phyloP scores from a whole-genome alignment of 1,140 invertebrate genomes.

The Orchesella cincta region DNA sequence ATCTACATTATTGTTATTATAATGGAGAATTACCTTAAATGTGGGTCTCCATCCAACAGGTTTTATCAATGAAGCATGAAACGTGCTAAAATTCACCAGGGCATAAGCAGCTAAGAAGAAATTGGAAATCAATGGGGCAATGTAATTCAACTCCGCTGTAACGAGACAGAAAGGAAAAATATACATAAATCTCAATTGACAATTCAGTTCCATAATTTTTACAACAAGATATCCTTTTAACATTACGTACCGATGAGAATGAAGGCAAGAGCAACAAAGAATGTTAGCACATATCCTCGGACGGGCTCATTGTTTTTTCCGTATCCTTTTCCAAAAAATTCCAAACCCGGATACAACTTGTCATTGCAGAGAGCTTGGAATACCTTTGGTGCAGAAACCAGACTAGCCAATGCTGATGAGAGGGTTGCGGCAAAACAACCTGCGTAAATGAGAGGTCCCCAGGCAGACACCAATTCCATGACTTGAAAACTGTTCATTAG shows the following conservation, averaged over 20 bases:
- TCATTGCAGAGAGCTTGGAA: constrained; percentile 30
- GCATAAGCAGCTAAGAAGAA: constrained; percentile 63
- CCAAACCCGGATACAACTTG: constrained; percentile 64
- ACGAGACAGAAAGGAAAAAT: constrained; percentile 27
- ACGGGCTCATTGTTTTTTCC: constrained; percentile 64
- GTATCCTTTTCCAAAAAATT: constrained; percentile 65
- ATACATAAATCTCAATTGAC: background rate
- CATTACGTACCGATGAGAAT: constrained; percentile 61
- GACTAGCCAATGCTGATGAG: constrained; percentile 65
- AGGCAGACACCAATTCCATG: constrained; percentile 58
- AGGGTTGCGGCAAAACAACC: constrained; percentile 66
- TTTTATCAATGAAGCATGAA: constrained; percentile 52
- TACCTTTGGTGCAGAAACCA: constrained; percentile 66
- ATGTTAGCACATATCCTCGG: constrained; percentile 63
- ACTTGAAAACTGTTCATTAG: constrained; percentile 77
- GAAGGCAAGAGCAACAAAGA: constrained; percentile 62
- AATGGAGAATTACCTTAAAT: constrained; percentile 51
- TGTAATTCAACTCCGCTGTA: constrained; percentile 61
- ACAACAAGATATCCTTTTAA: no score
- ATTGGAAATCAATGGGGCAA: constrained; percentile 69
- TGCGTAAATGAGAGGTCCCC: constrained; percentile 61
- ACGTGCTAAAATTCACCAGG: constrained; percentile 7
- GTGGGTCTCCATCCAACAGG: constrained; percentile 58
- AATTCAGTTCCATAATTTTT: background rate
- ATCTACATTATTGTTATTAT: constrained; percentile 52